A percentile compares a stretch with the other conserved stretches of the same genome.
Conservation (phyloP, 1,140 invertebrate species). For the Ectropis grisescens region DNA sequence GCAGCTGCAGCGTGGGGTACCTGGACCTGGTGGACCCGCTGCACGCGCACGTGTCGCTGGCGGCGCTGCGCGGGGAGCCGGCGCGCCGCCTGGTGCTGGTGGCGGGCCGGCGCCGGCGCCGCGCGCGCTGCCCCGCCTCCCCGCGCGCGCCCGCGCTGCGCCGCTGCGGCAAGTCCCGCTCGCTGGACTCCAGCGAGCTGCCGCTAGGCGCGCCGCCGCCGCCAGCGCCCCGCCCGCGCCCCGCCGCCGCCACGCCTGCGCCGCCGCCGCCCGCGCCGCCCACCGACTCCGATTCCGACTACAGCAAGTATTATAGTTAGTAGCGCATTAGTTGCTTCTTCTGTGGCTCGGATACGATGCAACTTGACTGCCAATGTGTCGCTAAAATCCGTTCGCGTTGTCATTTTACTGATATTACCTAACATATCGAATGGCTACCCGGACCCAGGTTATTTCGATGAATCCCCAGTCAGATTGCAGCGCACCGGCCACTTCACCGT, state of each 20-base stretch:
- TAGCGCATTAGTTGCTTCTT: conserved; percentile 53
- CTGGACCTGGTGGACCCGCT: conserved; percentile 83
- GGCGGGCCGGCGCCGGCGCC: conserved; percentile 64
- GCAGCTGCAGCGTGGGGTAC: conserved; percentile 89
- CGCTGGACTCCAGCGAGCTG: conserved; percentile 85
- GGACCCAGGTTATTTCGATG: too few species aligned
- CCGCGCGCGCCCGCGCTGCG: conserved; percentile 71
- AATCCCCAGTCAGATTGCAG: too few species aligned
- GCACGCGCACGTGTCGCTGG: conserved; percentile 79
- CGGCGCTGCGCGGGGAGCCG: conserved; percentile 78
- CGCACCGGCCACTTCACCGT: too few species aligned
- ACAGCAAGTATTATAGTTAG: conserved; percentile 70
- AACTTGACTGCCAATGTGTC: too few species aligned
- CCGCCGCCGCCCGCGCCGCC: conserved; percentile 11
- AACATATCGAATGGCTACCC: too few species aligned
- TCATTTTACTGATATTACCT: too few species aligned
- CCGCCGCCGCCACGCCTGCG: conserved; percentile 10
- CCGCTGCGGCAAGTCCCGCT: conserved; percentile 85
- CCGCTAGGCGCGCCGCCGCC: conserved; percentile 57
- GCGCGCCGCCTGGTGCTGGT: conserved; percentile 82
- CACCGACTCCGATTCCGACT: conserved; percentile 31
- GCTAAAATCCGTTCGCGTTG: too few species aligned
- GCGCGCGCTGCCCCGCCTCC: conserved; percentile 24
- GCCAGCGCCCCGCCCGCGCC: conserved; percentile 23
- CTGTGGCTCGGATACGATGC: too few species aligned